Evolutionary conservation across 35 echinoderm and acorn worm genomes (phyloP).

Genomic region (Eucidaris tribuloides): DNA sequence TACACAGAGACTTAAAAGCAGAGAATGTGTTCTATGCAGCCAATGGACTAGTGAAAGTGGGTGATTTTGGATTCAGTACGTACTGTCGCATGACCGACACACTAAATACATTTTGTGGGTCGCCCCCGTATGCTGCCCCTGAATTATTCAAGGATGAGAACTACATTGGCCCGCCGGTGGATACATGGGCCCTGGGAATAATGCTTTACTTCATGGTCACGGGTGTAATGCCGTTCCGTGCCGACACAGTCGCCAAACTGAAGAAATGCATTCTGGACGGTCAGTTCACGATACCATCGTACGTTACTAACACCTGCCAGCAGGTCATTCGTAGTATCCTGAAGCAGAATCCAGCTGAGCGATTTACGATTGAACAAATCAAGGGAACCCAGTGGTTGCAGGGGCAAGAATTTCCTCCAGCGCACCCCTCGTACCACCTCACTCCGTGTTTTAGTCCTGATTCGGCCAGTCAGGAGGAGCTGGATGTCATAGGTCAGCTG

Average conservation of each 20-base stretch:
- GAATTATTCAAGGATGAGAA: conserved; percentile 99
- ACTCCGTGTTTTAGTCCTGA: conserved; percentile 81
- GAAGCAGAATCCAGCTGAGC: conserved; percentile 58
- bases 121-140: conserved; percentile 96
- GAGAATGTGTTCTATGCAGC: conserved; percentile 98
- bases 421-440: conserved; percentile 72
- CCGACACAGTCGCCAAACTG: conserved; percentile 95
- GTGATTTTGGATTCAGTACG: conserved; percentile 99
- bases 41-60: conserved; percentile 95
- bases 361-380: conserved; percentile 55
- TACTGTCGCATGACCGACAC: conserved; percentile 68
- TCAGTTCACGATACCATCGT: conserved; percentile 80
- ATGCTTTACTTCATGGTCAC: conserved; percentile 99
- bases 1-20: conserved; percentile 95
- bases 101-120: conserved; percentile 98
- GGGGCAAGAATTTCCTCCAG: conserved; percentile 80
- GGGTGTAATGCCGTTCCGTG: conserved; percentile 94
- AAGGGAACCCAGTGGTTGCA: conserved; percentile 59
- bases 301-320: conserved; percentile 70
- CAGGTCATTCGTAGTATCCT: conserved; percentile 58
- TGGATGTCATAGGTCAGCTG: conserved; percentile 72
- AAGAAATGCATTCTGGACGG: conserved; percentile 98
- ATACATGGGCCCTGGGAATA: conserved; percentile 97
- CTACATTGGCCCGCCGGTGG: conserved; percentile 82
- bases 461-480: conserved; percentile 79